Base-by-base conservation (phyloP, 2,113 vertebrate species). In the Pungitius pungitius region DNA sequence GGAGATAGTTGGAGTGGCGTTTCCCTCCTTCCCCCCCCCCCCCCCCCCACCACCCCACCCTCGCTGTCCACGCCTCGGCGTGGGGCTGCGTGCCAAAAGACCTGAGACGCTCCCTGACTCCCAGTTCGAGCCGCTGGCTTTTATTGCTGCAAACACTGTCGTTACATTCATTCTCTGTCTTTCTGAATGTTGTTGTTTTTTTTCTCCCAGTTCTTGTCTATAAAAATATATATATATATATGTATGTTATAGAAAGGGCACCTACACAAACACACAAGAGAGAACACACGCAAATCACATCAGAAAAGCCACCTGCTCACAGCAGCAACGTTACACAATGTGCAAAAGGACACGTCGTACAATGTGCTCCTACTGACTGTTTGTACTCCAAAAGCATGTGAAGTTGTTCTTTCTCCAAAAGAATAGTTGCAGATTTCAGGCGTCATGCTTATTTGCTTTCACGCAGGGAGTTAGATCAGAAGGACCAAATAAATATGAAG, bases 31-130 rank as follows among this genome's bases (percentile, higher is more conserved):
- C n/a, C n/a, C n/a, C n/a, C n/a, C n/a, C n/a, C n/a, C n/a, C n/a
- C n/a, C n/a, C n/a, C n/a, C n/a, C n/a, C n/a, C n/a, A 77, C 78
- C 82, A 69, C 78, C 77, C 77, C 5, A 39, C 74, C 33, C 35
- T 35, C 51, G 8, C 63, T 52, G 54, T 83, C 71, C 77, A 81
- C 40, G 57, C 84, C 81, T 82, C 78, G 66, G 87, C 84, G 66
- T 85, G 78, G 85, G 81, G 88, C 85, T 81, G 83, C 84, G 86
- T 87, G 88, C 88, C 86, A 85, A 84, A 81, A 84, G 89, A 90
- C 91, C 89, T 89, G 89, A 91, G 87, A 90, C 88, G 83, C 84
- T 85, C 88, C 77, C 85, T 85, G 87, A 85, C 83, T 86, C 69
- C 77, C 70, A 80, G 81, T 81, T 71, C 61, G 76, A 82, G 75